Conservation (phyloP, 1,140 invertebrate genomes). For the Yoshiicerus persimilis region DNA sequence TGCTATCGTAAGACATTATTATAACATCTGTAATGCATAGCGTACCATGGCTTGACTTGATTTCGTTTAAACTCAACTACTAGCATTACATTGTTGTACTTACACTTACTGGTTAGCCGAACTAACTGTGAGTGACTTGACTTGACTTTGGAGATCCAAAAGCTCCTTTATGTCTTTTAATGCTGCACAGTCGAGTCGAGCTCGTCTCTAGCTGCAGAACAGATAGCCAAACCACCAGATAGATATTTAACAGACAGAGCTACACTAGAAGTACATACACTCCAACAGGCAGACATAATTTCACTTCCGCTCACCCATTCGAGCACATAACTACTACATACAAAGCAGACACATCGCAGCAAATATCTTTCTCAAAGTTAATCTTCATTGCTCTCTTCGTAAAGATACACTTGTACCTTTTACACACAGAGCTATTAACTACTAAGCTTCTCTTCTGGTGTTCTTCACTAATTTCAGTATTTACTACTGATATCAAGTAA, state of each 20-base stretch:
- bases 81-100: no score
- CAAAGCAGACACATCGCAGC: neutral
- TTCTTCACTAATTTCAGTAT: no score
- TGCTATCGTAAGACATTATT: neutral
- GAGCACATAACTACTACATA: neutral
- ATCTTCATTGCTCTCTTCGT: neutral
- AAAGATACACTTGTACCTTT: neutral
- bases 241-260: neutral
- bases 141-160: neutral
- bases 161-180: neutral
- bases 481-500: no score
- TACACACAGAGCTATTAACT: no score
- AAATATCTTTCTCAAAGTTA: neutral
- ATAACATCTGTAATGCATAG: neutral
- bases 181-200: neutral
- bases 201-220: neutral
- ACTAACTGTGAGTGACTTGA: neutral
- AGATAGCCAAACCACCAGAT: neutral
- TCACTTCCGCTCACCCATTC: constrained; percentile 17
- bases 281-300: neutral
- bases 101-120: neutral
- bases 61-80: neutral
- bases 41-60: neutral
- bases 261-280: neutral
- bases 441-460: no score